Evolutionary conservation across 2,888 invertebrate species (phyloP), one percentile per base, ranked within the genome.

Genomic region (Tiliacea citrago): DNA sequence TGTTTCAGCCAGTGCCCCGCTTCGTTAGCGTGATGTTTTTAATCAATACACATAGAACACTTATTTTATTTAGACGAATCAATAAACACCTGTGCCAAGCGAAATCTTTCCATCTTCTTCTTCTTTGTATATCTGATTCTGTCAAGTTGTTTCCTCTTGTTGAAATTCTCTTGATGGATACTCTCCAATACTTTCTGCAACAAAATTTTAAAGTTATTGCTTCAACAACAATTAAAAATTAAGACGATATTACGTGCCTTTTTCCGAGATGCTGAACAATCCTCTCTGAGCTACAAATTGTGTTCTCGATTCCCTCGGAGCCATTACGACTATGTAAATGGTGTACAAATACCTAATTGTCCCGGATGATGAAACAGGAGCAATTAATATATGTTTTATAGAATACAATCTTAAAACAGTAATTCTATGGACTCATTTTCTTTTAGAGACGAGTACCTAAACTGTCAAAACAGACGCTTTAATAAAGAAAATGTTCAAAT

Each of bases 81-180:
- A 55, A 35, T 55, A 35, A 57, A 68, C 93, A 97, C 97, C 96
- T 97, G 97, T 47, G 97, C 92, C 63, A 95, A 91, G 16, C 97
- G 97, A 86, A 97, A 96, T 77, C 92, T 94, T 83, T 97, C 96
- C 92, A 97, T 97, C 91, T 97, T 97, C 88, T 95, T 95, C 82
- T 97, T 97, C 91, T 97, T 97, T 21, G 96, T 95, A 76, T 97
- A 97, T 81, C 95, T 92, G 35, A 98, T 95, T 77, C 97, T 95
- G 86, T 98, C 97, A 45, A 97, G 92, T 82, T 97, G 97, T 88
- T 97, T 97, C 63, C 97, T 94, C 87, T 97, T 97, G 68, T 97
- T 96, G 79, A 97, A 97, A 89, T 97, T 97, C 82, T 97, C 97
- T 90, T 97, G 97, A 81, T 97, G 96, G 57, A 98, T 94, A 79